These are phyloP conservation scores for Clarias fuscus DNA, from an alignment of 2,797 vertebrate species.

Conservation along the genomic window DNA sequence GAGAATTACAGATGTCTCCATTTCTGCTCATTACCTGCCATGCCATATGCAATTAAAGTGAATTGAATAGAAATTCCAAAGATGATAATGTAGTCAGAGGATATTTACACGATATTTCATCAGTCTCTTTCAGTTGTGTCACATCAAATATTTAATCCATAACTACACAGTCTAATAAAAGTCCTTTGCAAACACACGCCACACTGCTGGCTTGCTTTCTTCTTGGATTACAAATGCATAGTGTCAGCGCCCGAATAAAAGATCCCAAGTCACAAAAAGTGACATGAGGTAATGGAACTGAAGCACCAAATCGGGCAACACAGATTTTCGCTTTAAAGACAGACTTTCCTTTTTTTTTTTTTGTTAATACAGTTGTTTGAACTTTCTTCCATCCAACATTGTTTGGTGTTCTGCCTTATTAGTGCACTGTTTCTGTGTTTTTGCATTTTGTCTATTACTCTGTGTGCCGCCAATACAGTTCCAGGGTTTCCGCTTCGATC, in stretches of 20 bases:
- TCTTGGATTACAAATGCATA: too few species aligned
- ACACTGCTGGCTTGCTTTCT: not conserved
- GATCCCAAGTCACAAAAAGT: not conserved
- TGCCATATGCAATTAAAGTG: constrained; percentile 52
- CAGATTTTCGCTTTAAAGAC: not conserved
- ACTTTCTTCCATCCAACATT: not conserved
- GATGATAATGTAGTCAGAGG: not conserved
- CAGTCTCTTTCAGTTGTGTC: not conserved
- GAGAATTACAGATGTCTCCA: constrained; percentile 52
- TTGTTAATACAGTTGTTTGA: not conserved
- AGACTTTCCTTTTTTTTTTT: too few species aligned
- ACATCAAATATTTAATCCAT: not conserved
- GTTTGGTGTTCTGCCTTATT: too few species aligned
- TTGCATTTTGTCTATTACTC: too few species aligned
- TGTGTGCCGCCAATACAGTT: not conserved
- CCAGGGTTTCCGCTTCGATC: not conserved
- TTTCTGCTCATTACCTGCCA: constrained; percentile 50
- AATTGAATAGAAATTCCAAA: constrained; percentile 11
- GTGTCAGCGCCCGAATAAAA: not conserved
- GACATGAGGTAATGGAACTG: not conserved
- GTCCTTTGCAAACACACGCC: not conserved
- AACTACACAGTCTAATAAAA: not conserved
- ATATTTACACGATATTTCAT: not conserved
- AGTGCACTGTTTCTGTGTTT: not conserved
- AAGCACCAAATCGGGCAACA: not conserved